These are phyloP conservation scores for Terebella lapidaria DNA, from an alignment of 2,888 invertebrate genomes.

Conservation along the genomic window DNA sequence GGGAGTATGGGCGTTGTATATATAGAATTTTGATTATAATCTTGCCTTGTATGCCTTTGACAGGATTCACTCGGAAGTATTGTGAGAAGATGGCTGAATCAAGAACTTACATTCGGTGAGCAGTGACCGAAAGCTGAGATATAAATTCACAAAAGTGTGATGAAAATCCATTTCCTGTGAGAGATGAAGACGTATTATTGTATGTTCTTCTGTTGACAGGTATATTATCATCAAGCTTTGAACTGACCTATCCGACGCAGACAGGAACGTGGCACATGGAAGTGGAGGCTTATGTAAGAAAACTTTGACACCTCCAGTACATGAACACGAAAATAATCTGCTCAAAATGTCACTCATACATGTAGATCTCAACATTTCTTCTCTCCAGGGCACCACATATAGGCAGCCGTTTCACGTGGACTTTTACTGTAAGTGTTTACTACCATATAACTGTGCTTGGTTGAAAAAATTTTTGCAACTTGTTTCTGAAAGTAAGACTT, in stretches of 20 bases:
- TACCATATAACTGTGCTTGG: neutral
- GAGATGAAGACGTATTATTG: neutral
- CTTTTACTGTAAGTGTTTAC: conserved; percentile 25
- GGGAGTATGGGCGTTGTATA: no score
- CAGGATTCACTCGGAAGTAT: conserved; percentile 20
- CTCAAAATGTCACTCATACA: no score
- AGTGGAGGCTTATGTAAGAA: conserved; percentile 69
- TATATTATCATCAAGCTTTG: conserved; percentile 83
- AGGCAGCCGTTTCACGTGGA: conserved; percentile 18
- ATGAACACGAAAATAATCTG: neutral
- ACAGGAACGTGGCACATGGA: conserved; percentile 88
- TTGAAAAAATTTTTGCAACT: no score
- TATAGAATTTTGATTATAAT: no score
- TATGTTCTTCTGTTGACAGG: conserved; percentile 58
- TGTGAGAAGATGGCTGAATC: conserved; percentile 25
- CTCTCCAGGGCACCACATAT: conserved; percentile 12
- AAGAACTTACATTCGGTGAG: conserved; percentile 25
- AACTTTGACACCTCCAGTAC: neutral
- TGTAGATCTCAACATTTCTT: no score
- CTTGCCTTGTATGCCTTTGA: no score
- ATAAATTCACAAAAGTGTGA: neutral
- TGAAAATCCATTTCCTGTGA: no score
- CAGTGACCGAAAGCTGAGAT: neutral
- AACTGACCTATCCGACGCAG: conserved; percentile 82
- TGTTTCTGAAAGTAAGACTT: no score